Conservation (phyloP, 1,140 invertebrate genomes). For the Diorhabda sublineata region DNA sequence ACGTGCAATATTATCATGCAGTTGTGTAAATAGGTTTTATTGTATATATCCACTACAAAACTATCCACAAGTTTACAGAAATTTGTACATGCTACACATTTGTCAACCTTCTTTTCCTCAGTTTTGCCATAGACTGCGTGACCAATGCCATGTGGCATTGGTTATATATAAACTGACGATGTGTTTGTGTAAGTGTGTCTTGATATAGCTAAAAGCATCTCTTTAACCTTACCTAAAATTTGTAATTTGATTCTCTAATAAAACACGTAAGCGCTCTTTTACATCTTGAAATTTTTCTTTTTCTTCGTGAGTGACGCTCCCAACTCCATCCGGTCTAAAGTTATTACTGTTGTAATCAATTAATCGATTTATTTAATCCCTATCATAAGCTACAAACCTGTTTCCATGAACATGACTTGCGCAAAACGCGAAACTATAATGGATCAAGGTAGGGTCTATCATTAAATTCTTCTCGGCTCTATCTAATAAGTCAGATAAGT, state of each 20-base stretch:
- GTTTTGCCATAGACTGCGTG: too few species aligned
- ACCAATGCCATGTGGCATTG: too few species aligned
- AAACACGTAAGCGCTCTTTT: conserved; percentile 86
- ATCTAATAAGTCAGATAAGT: conserved; percentile 93
- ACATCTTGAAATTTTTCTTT: conserved; percentile 98
- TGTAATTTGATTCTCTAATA: conserved; percentile 97
- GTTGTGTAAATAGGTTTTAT: too few species aligned
- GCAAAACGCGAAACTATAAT: conserved; percentile 98
- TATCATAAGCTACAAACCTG: conserved; percentile 60
- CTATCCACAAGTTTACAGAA: too few species aligned
- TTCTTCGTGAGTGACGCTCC: conserved; percentile 95
- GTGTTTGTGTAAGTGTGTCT: too few species aligned
- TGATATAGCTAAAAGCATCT: neutral
- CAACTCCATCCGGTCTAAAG: conserved; percentile 92
- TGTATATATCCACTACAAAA: too few species aligned
- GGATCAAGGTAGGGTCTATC: conserved; percentile 97
- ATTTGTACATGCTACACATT: too few species aligned
- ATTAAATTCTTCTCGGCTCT: conserved; percentile 91
- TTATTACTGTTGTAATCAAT: conserved; percentile 48
- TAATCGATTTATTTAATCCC: conserved; percentile 38
- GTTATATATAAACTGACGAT: too few species aligned
- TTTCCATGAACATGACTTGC: conserved; percentile 98
- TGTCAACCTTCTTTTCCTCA: too few species aligned
- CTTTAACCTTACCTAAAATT: conserved; percentile 80
- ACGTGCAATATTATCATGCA: too few species aligned